Evolutionary conservation across 2,113 vertebrate species (phyloP).

Genomic region (Oryctolagus cuniculus): mOryCun1.1 NC_091432.1:96757001-96757500

Average conservation of each 20-base stretch:
- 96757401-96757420: not conserved
- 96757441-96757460: not conserved
- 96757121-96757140: not conserved
- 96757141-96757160: not conserved
- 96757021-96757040: not conserved
- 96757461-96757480: not conserved
- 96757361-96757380: not conserved
- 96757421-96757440: not conserved
- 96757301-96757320: not conserved
- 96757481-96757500: not conserved
- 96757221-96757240: not conserved
- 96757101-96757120: not conserved
- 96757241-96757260: not conserved
- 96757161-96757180: not conserved
- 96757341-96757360: not conserved
- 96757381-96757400: not conserved
- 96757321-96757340: not conserved
- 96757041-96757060: not conserved
- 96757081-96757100: not conserved
- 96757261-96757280: not conserved
- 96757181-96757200: not conserved
- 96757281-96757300: not conserved
- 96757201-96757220: not conserved
- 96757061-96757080: not conserved
- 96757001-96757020: no score